Evolutionary conservation across 2,888 invertebrate species (phyloP).

Genomic region (Augochlorella aurata): DNA sequence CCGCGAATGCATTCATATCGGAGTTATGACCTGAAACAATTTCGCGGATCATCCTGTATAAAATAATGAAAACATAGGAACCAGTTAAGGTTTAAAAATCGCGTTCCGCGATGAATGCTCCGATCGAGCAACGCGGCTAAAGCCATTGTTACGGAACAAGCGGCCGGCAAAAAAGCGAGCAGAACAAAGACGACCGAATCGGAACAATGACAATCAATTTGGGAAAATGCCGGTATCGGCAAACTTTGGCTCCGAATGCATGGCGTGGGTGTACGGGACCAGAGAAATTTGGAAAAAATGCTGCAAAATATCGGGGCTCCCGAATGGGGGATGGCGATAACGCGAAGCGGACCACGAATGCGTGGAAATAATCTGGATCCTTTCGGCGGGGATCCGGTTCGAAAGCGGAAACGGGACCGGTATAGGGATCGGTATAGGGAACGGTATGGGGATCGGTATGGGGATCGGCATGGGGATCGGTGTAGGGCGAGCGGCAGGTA

Average conservation of each 20-base stretch:
- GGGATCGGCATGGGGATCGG: conserved; percentile 21
- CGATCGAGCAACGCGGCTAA: too few relatives aligned
- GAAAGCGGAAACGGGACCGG: conserved; percentile 68
- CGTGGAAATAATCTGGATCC: conserved; percentile 68
- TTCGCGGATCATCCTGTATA: too few relatives aligned
- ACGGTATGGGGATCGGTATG: conserved; percentile 52
- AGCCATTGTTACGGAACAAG: too few relatives aligned
- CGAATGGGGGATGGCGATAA: too few relatives aligned
- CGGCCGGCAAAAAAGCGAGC: too few relatives aligned
- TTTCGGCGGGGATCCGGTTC: conserved; percentile 64
- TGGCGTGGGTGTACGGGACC: background rate
- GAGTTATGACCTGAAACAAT: too few relatives aligned
- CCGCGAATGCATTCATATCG: too few relatives aligned
- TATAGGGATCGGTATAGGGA: conserved; percentile 20
- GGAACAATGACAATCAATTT: background rate
- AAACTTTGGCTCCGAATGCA: background rate
- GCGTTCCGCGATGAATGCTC: too few relatives aligned
- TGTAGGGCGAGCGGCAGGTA: conserved; percentile 10
- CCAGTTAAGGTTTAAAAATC: too few relatives aligned
- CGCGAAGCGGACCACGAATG: conserved; percentile 43
- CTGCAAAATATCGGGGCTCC: too few relatives aligned
- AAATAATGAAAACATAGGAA: too few relatives aligned
- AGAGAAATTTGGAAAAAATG: background rate
- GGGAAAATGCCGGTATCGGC: background rate
- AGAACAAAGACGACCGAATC: background rate